Percentiles rank a stretch among this genome's conserved stretches.
These are phyloP conservation scores for Parauchenoglanis punctatus DNA, from an alignment of 2,797 vertebrate genomes.

Conservation along the genomic window DNA sequence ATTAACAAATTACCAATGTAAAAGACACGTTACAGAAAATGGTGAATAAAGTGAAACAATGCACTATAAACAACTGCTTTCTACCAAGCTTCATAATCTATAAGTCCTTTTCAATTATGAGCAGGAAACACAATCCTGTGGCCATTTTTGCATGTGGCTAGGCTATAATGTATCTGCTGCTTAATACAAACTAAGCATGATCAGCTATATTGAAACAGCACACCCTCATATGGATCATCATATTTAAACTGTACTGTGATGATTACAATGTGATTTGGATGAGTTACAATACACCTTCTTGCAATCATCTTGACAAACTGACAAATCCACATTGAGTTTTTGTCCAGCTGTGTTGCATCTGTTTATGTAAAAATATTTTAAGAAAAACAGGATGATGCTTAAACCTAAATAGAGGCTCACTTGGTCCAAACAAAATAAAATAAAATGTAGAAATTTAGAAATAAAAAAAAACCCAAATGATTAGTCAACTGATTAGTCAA, in stretches of 20 bases:
- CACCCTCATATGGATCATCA: neutral
- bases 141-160: neutral
- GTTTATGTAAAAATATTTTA: neutral
- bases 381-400: neutral
- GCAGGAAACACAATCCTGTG: neutral
- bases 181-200: neutral
- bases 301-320: neutral
- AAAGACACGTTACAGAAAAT: neutral
- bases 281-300: neutral
- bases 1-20: constrained; percentile 26
- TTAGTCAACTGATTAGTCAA: neutral
- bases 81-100: neutral
- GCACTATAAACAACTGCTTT: neutral
- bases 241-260: neutral
- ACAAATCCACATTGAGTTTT: neutral
- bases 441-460: neutral
- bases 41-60: neutral
- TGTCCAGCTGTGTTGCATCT: neutral
- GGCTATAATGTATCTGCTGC: neutral
- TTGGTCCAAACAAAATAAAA: neutral
- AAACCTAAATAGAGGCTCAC: neutral
- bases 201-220: neutral
- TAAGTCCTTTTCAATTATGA: neutral
- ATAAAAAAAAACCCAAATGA: neutral
- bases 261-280: neutral